Evolutionary conservation across 2,797 vertebrate genomes (phyloP).

Genomic region (Babyrousa celebensis): DNA sequence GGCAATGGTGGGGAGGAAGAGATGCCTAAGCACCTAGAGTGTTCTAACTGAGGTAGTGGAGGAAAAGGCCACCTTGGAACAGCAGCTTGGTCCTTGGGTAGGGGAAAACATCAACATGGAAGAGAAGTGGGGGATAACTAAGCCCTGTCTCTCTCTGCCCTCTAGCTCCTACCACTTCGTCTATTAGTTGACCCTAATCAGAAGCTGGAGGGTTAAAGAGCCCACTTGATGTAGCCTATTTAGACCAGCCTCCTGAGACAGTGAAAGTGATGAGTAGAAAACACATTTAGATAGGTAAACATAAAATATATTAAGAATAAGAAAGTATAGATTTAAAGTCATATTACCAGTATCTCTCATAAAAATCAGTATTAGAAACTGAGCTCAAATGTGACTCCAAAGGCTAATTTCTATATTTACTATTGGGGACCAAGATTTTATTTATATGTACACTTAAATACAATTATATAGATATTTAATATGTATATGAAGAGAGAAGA

Average conservation of each 20-base stretch:
- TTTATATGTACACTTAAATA: neutral
- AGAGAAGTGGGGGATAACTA: neutral
- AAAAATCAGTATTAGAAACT: neutral
- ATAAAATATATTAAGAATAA: neutral
- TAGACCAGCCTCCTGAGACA: neutral
- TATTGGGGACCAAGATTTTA: neutral
- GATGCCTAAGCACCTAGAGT: neutral
- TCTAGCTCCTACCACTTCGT: neutral
- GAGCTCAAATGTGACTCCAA: neutral
- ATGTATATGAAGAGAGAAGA: neutral
- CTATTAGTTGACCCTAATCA: neutral
- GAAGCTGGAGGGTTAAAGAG: neutral
- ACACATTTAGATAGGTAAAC: too few relatives aligned
- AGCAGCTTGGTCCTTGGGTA: neutral
- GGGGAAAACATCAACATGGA: neutral
- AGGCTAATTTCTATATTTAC: neutral
- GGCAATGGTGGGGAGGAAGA: neutral
- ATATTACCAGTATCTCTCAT: neutral
- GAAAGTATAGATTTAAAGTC: neutral
- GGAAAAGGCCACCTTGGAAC: fast-evolving
- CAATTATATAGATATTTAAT: neutral
- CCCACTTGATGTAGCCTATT: neutral
- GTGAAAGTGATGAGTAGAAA: neutral
- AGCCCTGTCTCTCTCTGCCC: neutral
- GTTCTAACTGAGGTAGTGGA: neutral